Base-by-base conservation (phyloP, 2,113 vertebrate species). In the Fregetta grallaria region DNA sequence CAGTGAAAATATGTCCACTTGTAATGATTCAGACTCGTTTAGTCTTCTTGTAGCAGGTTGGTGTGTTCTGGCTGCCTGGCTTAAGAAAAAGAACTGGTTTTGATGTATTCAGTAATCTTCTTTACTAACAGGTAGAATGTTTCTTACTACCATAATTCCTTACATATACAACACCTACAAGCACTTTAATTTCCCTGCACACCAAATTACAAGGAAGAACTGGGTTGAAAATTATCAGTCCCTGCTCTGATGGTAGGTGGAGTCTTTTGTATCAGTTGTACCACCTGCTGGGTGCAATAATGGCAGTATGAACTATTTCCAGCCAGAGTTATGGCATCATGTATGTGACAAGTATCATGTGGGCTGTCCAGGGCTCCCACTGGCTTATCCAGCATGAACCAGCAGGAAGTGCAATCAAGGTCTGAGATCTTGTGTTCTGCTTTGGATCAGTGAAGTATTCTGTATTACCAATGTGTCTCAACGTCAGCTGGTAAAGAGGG, bases 401-500 rank as follows among this genome's bases (percentile, higher is more conserved):
- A 52, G 38, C n/a, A 74, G 27, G 32, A 79, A 56, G 17, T 40
- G 12, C 36, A 80, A 38, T 73, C 47, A 44, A 67, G 22, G 13
- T 16, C 5, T 40, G 29, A 85, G 56, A 40, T 40, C 21, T n/a
- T 75, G 42, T 63, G 17, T 58, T 86, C 55, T 80, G 34, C 23
- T 63, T 75, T 63, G 55, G 42, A 45, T 75, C 18, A 49, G 26
- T 20, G 25, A 58, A 63, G 25, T 45, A 25, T 63, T 74, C 49
- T 80, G 20, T 44, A 56, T 63, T 52, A 45, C 9, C 9, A 18
- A 13, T 1, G 0, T 76, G 27, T 80, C 30, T 61, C 7, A 11
- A 34, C 20, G 44, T 77, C 70, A 68, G 0, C 18, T 13, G 27
- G 56, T 29, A 25, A 1, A 0, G 68, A 47, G 4, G 20, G 8